phyloP scores from a whole-genome alignment of 2,113 vertebrate genomes.

The Columbina picui region DNA sequence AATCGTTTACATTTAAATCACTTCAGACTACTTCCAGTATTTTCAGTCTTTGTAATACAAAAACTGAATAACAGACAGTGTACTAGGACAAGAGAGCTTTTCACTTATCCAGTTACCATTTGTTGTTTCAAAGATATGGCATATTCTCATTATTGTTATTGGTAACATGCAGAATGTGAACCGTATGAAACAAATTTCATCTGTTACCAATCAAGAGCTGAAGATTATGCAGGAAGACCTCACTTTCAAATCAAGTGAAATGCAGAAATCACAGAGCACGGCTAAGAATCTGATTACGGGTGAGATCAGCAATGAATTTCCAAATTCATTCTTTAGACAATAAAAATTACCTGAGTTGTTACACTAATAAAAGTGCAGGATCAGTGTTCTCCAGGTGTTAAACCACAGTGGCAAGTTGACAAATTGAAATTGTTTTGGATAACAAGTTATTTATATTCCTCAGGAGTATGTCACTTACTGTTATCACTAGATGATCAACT shows the following conservation, averaged over 20 bases:
- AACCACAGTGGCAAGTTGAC: neutral
- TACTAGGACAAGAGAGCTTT: neutral
- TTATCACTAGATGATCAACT: neutral
- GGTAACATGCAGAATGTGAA: conserved; percentile 84
- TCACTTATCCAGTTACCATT: neutral
- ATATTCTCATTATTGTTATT: neutral
- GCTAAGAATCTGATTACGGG: conserved; percentile 89
- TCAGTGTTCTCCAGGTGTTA: neutral
- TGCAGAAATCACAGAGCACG: conserved; percentile 94
- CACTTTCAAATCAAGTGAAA: conserved; percentile 92
- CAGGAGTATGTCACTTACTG: neutral
- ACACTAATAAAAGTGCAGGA: neutral
- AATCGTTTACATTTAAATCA: neutral
- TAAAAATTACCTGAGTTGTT: neutral
- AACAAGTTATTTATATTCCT: neutral
- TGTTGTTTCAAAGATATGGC: neutral
- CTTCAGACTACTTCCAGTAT: neutral
- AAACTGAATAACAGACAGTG: neutral
- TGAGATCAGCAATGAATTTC: conserved; percentile 53
- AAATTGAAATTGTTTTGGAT: neutral
- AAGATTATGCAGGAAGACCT: conserved; percentile 96
- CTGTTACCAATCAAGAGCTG: conserved; percentile 89
- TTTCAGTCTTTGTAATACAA: neutral
- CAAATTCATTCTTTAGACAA: neutral
- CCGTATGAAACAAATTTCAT: conserved; percentile 87